Evolutionary conservation across 2,797 vertebrate species (phyloP).

Genomic region (Molossus molossus): DNA sequence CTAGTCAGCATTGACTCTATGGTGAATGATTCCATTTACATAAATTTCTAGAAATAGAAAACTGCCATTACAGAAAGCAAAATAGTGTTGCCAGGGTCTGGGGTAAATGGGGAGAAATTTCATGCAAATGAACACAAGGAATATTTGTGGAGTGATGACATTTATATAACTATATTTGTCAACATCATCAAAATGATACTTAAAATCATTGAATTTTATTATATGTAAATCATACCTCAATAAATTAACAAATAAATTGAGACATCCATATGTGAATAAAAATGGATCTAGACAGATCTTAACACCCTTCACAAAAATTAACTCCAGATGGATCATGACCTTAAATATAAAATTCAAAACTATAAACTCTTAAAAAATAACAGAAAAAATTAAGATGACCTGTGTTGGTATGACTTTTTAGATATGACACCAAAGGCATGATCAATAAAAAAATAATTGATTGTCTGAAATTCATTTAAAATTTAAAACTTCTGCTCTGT

Average conservation of each 20-base stretch:
- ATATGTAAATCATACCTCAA: neutral
- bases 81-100: neutral
- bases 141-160: neutral
- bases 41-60: neutral
- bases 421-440: neutral
- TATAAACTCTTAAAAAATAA: conserved; percentile 17
- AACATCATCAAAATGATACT: neutral
- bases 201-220: neutral
- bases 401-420: conserved; percentile 21
- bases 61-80: neutral
- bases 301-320: too few species aligned
- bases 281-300: neutral
- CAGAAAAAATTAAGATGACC: neutral
- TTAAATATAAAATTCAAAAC: neutral
- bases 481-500: neutral
- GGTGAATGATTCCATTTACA: neutral
- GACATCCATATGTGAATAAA: neutral
- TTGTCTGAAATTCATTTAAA: neutral
- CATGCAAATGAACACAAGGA: neutral
- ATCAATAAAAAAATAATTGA: neutral
- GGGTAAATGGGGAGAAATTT: neutral
- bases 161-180: neutral
- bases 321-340: neutral
- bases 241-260: neutral
- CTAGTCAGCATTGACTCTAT: neutral